phyloP scores from a whole-genome alignment of 2,888 invertebrate species.

The Trachelus stipa region DNA sequence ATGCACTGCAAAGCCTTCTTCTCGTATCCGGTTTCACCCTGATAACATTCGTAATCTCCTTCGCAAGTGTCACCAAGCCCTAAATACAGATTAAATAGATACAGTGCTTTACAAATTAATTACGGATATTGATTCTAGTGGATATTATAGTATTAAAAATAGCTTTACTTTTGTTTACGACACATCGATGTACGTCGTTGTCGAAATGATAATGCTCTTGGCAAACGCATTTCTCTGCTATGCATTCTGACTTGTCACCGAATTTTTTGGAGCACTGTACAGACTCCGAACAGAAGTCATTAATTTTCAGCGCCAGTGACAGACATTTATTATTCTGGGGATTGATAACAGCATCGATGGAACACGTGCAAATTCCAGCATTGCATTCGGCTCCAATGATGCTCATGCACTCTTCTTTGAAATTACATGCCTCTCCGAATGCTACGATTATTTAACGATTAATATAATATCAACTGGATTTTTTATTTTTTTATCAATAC shows the following conservation, averaged over 20 bases:
- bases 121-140: not conserved
- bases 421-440: conserved; percentile 30
- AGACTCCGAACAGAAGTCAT: conserved; percentile 34
- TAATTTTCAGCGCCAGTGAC: conserved; percentile 26
- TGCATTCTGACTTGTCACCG: conserved; percentile 27
- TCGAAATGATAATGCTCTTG: conserved; percentile 34
- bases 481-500: conserved; percentile 1
- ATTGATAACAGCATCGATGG: conserved; percentile 22
- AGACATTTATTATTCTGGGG: conserved; percentile 31
- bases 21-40: conserved; percentile 21
- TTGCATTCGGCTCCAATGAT: conserved; percentile 36
- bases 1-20: conserved; percentile 30
- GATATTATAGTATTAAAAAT: not conserved
- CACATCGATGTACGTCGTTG: conserved; percentile 26
- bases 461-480: not conserved
- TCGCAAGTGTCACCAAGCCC: conserved; percentile 38
- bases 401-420: conserved; percentile 38
- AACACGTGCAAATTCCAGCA: conserved; percentile 36
- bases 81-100: conserved; percentile 14
- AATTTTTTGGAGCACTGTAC: conserved; percentile 38
- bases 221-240: conserved; percentile 38
- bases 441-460: conserved; percentile 23
- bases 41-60: conserved; percentile 41
- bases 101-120: not conserved
- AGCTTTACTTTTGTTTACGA: conserved; percentile 30